Evolutionary conservation across 2,113 vertebrate species (phyloP), one percentile per base, ranked within the genome.

Genomic region (Albula glossodonta): DNA sequence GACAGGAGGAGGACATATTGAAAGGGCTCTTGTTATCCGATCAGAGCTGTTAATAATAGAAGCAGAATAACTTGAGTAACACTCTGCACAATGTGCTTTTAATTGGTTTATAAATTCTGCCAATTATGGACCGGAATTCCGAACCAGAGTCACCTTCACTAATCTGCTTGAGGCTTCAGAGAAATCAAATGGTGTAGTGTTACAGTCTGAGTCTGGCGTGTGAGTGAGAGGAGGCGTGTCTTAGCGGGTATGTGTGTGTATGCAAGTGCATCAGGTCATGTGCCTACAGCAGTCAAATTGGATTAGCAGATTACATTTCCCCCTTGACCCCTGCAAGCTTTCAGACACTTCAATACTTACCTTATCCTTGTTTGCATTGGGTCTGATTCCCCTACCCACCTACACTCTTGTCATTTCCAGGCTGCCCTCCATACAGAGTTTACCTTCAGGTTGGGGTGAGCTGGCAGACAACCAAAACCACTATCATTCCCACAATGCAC

Each of bases 271-370:
- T 86, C 87, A 90, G 91, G 94, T 95, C 94, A 94, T 94, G 93
- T 95, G 94, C 94, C 93, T 90, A 92, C 89, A 80, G 86, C 88
- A 86, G 85, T 90, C 88, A 92, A 94, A 95, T 94, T 95, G 93
- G 94, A 95, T 95, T 96, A 95, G 80, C 88, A 93, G 94, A 95
- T 96, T 94, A 95, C 87, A 93, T 93, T 91, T 94, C 91, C 93
- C 92, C 93, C 93, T 81, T 94, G 94, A 90, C 92, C 91, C 87
- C 84, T 88, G 88, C 84, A 87, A 93, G 93, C 90, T 91, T 84
- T 91, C 92, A 93, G 88, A 92, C 88, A 89, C 88, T 81, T 74
- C 4, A 83, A 92, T 88, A 86, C 92, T 92, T 91, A 87, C 82
- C 90, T 85, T 88, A 86, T 85, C 91, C 90, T 91, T 87, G 53